These are phyloP conservation scores for Micromesistius poutassou DNA, from an alignment of 2,797 vertebrate species.

Conservation along the genomic window DNA sequence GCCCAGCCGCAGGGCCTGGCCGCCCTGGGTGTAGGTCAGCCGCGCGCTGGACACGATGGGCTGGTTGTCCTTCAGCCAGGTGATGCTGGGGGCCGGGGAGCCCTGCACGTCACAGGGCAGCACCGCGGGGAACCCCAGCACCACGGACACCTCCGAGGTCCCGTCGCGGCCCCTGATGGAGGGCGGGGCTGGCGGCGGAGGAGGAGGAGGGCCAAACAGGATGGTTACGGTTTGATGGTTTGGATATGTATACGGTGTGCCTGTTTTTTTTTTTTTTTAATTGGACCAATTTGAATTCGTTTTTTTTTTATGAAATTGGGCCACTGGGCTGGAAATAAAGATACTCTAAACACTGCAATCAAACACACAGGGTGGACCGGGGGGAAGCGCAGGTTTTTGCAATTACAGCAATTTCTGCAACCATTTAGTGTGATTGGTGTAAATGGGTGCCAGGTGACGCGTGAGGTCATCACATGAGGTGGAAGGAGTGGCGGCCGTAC, in stretches of 20 bases:
- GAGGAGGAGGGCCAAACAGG: neutral
- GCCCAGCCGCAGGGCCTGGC: constrained; percentile 74
- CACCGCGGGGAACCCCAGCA: constrained; percentile 73
- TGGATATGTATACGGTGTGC: neutral
- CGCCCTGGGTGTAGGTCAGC: constrained; percentile 67
- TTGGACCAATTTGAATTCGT: neutral
- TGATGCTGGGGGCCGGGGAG: constrained; percentile 74
- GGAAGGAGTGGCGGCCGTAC: constrained; percentile 51
- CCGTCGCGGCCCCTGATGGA: constrained; percentile 74
- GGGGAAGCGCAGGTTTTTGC: neutral
- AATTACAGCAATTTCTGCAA: neutral
- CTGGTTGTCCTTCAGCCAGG: constrained; percentile 81
- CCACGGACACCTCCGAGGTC: constrained; percentile 72
- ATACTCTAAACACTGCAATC: neutral
- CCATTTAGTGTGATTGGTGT: neutral
- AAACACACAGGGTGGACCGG: neutral
- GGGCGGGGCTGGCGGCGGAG: constrained; percentile 72
- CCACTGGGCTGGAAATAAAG: neutral
- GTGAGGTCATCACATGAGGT: neutral
- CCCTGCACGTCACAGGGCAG: constrained; percentile 80
- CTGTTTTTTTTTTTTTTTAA: neutral
- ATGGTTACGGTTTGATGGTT: neutral
- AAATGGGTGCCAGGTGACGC: neutral
- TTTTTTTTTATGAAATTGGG: too few species aligned
- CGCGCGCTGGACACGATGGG: constrained; percentile 74